Percentiles rank a stretch among this genome's conserved stretches.
These are phyloP conservation scores for Oreonectes daqikongensis DNA, from an alignment of 2,797 vertebrate species.

Conservation along the genomic window DNA sequence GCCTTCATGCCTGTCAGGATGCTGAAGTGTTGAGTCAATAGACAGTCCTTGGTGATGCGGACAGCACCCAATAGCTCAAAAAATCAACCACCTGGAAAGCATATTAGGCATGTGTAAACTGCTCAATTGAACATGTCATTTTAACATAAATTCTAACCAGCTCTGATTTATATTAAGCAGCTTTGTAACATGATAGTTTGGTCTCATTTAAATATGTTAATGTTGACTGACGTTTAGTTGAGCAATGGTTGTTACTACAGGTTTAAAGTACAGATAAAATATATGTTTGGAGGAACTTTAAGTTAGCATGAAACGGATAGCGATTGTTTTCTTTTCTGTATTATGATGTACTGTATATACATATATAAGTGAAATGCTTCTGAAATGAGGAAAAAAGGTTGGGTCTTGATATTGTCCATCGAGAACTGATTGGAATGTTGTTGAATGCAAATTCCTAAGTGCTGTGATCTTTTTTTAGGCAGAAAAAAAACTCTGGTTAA, in stretches of 20 bases:
- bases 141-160: conserved; percentile 14
- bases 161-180: conserved; percentile 31
- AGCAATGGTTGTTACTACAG: not conserved
- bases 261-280: not conserved
- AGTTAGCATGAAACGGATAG: not conserved
- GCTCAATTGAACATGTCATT: conserved; percentile 45
- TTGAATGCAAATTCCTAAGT: too few species aligned
- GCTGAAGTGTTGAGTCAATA: conserved; percentile 50
- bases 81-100: conserved; percentile 50
- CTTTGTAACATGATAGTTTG: not conserved
- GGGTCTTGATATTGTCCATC: too few species aligned
- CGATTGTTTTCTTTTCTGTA: too few species aligned
- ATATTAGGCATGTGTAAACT: conserved; percentile 36
- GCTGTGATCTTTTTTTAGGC: too few species aligned
- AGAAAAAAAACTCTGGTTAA: too few species aligned
- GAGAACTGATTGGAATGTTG: too few species aligned
- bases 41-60: conserved; percentile 50
- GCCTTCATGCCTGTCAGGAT: conserved; percentile 56
- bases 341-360: too few species aligned
- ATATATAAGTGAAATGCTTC: too few species aligned
- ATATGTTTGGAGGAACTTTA: not conserved
- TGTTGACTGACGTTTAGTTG: conserved; percentile 2
- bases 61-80: conserved; percentile 41
- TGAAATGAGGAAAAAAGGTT: too few species aligned
- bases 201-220: conserved; percentile 19